phyloP scores from a whole-genome alignment of 2,888 invertebrate genomes.

The Apodemia hepburni region DNA sequence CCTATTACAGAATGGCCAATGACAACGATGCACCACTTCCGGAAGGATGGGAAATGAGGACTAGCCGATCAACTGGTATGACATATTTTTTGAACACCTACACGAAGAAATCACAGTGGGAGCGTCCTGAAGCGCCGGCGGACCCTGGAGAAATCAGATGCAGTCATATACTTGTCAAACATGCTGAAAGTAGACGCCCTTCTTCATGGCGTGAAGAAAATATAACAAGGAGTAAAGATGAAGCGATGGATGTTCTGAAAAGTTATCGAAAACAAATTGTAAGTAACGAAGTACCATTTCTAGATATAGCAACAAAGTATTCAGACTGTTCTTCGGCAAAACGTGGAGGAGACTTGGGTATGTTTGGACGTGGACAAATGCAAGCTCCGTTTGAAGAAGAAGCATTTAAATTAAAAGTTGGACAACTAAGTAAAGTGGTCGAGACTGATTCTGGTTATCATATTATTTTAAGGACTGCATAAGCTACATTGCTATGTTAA shows the following conservation, averaged over 20 bases:
- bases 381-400: constrained; percentile 99
- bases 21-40: constrained; percentile 83
- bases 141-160: constrained; percentile 89
- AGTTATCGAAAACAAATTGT: constrained; percentile 91
- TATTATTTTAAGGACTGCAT: constrained; percentile 95
- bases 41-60: constrained; percentile 95
- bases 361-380: constrained; percentile 96
- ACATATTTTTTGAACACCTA: constrained; percentile 96
- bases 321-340: constrained; percentile 99
- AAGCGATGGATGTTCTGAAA: constrained; percentile 92
- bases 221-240: constrained; percentile 94
- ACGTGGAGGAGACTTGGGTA: constrained; percentile 96
- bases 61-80: constrained; percentile 93
- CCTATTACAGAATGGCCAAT: constrained; percentile 67
- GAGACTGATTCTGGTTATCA: constrained; percentile 98
- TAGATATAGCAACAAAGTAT: constrained; percentile 92
- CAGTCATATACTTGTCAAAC: constrained; percentile 97
- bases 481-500: constrained; percentile 41
- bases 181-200: constrained; percentile 93
- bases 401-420: constrained; percentile 94
- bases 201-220: constrained; percentile 97
- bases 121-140: constrained; percentile 92
- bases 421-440: constrained; percentile 94
- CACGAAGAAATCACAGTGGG: constrained; percentile 99
- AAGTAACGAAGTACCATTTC: constrained; percentile 89